These are phyloP conservation scores for Ptychoptera contaminata DNA, from an alignment of 2,888 invertebrate genomes.

Conservation along the genomic window DNA sequence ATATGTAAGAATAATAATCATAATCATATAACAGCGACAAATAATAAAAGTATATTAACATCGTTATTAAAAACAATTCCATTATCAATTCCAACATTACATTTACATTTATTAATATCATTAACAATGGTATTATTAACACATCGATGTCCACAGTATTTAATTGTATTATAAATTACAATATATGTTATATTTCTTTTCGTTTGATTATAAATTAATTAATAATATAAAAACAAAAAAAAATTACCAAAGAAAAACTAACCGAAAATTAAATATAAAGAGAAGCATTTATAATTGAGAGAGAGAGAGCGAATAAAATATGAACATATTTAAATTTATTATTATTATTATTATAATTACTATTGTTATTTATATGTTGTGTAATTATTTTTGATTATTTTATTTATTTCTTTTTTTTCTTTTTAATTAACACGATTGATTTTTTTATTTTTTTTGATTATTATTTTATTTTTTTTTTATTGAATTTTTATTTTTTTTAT, in stretches of 20 bases:
- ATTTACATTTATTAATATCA: slow-evolving; percentile 47
- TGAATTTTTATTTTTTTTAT: slow-evolving; percentile 8
- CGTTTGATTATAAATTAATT: too few relatives aligned
- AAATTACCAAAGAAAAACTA: too few relatives aligned
- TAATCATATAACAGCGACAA: background rate
- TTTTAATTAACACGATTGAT: slow-evolving; percentile 1
- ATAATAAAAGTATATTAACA: slow-evolving; percentile 8
- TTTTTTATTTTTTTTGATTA: slow-evolving; percentile 6
- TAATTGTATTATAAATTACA: slow-evolving; percentile 13
- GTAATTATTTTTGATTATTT: slow-evolving; percentile 4
- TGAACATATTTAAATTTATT: too few relatives aligned
- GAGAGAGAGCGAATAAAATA: too few relatives aligned
- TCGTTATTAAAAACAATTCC: slow-evolving; percentile 12
- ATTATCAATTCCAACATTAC: slow-evolving; percentile 32
- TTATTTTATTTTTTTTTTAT: slow-evolving; percentile 1
- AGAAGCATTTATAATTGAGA: background rate
- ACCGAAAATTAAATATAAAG: too few relatives aligned
- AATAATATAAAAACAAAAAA: too few relatives aligned
- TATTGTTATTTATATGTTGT: background rate
- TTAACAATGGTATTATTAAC: slow-evolving; percentile 49
- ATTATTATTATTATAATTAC: too few relatives aligned
- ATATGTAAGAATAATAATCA: background rate
- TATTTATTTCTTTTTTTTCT: slow-evolving; percentile 1
- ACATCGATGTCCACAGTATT: slow-evolving; percentile 44
- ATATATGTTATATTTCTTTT: background rate